Percentiles rank a stretch among this genome's conserved stretches.
Evolutionary conservation across 2,888 invertebrate genomes (phyloP).

Genomic region (Thymelicus sylvestris): DNA sequence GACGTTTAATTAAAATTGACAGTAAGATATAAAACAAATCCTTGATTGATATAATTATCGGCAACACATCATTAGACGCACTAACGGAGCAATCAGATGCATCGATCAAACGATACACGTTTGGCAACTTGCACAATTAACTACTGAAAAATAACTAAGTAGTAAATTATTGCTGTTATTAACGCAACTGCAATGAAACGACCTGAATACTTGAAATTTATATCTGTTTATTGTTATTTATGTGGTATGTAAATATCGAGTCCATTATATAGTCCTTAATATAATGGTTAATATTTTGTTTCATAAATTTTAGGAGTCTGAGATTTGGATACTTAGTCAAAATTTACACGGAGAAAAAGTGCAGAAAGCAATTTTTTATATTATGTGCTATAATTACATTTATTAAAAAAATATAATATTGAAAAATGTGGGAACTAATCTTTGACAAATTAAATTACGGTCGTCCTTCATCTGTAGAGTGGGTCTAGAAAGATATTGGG

Average conservation of each 20-base stretch:
- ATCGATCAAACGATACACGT: conserved; percentile 17
- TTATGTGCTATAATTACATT: too few species aligned
- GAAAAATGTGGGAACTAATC: too few species aligned
- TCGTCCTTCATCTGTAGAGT: too few species aligned
- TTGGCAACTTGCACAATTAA: conserved; percentile 16
- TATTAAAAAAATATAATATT: too few species aligned
- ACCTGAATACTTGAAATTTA: conserved; percentile 12
- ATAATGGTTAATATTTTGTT: too few species aligned
- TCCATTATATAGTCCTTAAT: too few species aligned
- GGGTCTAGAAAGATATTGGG: too few species aligned
- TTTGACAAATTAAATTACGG: too few species aligned
- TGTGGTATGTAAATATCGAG: neutral
- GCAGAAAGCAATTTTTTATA: too few species aligned
- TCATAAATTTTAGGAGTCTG: too few species aligned
- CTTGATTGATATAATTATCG: conserved; percentile 12
- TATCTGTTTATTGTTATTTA: neutral
- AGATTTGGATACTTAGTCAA: too few species aligned
- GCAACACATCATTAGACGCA: conserved; percentile 22
- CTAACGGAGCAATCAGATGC: conserved; percentile 19
- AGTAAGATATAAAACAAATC: conserved; percentile 5
- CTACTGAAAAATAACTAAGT: conserved; percentile 16
- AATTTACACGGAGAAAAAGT: too few species aligned
- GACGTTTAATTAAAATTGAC: neutral
- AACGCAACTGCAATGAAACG: conserved; percentile 4
- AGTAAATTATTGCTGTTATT: conserved; percentile 10